Conservation (phyloP, 2,113 vertebrate species). For the Hoplias malabaricus region DNA sequence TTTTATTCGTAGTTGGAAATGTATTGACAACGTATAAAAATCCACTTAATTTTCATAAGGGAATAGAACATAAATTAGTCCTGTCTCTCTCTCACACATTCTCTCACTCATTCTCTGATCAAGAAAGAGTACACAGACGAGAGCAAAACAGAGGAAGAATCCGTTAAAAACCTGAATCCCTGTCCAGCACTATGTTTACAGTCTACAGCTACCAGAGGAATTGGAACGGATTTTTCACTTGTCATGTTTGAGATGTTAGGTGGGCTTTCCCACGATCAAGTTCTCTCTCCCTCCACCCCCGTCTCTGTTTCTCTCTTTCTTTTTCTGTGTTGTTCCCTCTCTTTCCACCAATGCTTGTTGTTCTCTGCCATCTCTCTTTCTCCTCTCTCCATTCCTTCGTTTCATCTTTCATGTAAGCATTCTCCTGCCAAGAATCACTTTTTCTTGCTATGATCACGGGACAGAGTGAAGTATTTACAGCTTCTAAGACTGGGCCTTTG, state of each 20-base stretch:
- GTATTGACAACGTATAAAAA: neutral
- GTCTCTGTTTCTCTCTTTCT: neutral
- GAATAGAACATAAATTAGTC: neutral
- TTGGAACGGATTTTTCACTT: conserved; percentile 21
- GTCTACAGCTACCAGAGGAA: conserved; percentile 10
- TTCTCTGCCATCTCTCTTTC: conserved; percentile 33
- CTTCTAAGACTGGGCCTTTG: neutral
- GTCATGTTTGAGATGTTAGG: conserved; percentile 31
- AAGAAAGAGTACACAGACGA: neutral
- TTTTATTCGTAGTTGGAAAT: neutral
- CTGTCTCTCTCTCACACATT: too few species aligned
- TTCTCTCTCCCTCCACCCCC: neutral
- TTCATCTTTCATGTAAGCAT: conserved; percentile 39
- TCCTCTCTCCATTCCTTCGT: conserved; percentile 43
- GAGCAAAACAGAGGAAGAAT: neutral
- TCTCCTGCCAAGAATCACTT: conserved; percentile 42
- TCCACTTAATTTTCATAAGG: neutral
- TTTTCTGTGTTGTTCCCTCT: conserved; percentile 9
- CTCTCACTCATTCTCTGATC: neutral
- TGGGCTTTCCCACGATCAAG: conserved; percentile 49
- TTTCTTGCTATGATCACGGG: conserved; percentile 38
- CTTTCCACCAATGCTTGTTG: conserved; percentile 20
- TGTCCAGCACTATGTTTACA: conserved; percentile 20
- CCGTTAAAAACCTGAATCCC: neutral
- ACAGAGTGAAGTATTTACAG: neutral